phyloP scores from a whole-genome alignment of 2,797 vertebrate genomes.

The Clangula hyemalis region DNA sequence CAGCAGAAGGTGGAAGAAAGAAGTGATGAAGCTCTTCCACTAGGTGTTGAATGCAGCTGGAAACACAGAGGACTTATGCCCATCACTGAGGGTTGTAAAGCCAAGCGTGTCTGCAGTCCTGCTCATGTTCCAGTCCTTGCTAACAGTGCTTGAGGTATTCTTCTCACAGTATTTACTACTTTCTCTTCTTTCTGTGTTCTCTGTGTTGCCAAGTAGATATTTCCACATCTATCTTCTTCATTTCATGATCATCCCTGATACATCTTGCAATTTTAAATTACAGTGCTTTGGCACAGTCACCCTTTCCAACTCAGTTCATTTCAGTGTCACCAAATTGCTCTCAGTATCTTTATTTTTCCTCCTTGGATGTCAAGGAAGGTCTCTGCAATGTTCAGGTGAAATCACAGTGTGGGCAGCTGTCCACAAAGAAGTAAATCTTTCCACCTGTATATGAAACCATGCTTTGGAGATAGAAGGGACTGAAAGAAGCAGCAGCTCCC shows the following conservation, averaged over 20 bases:
- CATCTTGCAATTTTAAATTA: background rate
- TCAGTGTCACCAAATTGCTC: background rate
- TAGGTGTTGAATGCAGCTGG: background rate
- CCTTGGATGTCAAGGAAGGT: background rate
- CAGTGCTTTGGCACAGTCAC: background rate
- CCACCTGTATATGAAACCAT: background rate
- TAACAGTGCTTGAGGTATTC: background rate
- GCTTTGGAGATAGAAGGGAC: background rate
- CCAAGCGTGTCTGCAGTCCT: background rate
- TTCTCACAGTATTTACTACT: background rate
- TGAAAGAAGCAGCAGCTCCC: background rate
- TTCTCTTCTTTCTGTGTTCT: background rate
- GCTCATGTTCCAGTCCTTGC: background rate
- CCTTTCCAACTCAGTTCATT: background rate
- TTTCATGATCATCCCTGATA: background rate
- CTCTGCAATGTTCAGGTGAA: background rate
- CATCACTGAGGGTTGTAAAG: background rate
- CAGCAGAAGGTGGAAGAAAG: background rate
- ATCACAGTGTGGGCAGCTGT: background rate
- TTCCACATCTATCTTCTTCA: background rate
- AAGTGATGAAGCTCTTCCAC: background rate
- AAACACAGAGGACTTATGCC: no score
- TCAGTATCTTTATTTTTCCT: background rate
- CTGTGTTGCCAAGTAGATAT: background rate
- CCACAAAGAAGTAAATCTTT: background rate